These are phyloP conservation scores for Trichacis sp. DNA, from an alignment of 2,888 invertebrate genomes.

Conservation along the genomic window DNA sequence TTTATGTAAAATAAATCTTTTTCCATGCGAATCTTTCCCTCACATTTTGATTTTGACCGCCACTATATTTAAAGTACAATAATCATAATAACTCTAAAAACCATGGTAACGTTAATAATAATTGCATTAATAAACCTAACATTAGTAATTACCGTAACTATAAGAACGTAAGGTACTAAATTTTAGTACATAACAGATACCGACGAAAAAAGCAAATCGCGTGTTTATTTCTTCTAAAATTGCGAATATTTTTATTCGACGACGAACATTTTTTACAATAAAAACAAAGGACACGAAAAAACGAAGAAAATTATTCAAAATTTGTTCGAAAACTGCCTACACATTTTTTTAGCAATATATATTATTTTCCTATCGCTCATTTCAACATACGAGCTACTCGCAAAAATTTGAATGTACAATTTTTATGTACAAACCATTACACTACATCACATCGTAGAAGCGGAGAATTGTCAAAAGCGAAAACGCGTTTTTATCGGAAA, in stretches of 20 bases:
- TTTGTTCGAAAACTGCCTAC: neutral
- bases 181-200: constrained; percentile 1
- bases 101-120: constrained; percentile 3
- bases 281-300: too few relatives aligned
- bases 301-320: neutral
- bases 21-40: neutral
- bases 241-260: too few relatives aligned
- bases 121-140: constrained; percentile 1
- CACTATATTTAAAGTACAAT: neutral
- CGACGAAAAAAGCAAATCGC: neutral
- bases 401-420: neutral
- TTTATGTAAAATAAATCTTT: neutral
- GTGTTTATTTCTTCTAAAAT: neutral
- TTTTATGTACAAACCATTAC: neutral
- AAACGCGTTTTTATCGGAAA: neutral
- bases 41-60: constrained; percentile 2
- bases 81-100: neutral
- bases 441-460: neutral
- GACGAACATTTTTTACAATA: too few relatives aligned
- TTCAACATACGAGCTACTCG: neutral
- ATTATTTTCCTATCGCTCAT: neutral
- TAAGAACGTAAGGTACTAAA: neutral
- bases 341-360: neutral
- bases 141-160: neutral
- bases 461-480: neutral